A percentile compares a stretch with the other conserved stretches of the same genome.
These are phyloP conservation scores for Mastomys coucha DNA, from an alignment of 2,113 vertebrate species.

Conservation along the genomic window DNA sequence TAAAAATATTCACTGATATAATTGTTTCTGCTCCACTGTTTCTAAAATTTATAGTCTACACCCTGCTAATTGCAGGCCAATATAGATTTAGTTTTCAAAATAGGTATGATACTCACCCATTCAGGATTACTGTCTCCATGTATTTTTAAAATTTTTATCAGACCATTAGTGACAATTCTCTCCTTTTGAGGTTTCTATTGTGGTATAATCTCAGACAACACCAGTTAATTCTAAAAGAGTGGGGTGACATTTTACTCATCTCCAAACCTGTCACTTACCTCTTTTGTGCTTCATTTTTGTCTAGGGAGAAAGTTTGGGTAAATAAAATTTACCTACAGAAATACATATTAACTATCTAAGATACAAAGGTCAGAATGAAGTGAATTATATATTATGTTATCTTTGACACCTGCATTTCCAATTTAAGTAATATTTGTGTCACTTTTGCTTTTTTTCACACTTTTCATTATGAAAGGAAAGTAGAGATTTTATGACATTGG, in stretches of 20 bases:
- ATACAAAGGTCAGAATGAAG: conserved; percentile 48
- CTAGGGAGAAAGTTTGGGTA: conserved; percentile 35
- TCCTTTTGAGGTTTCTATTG: conserved; percentile 23
- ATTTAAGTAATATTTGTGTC: conserved; percentile 51
- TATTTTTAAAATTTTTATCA: conserved; percentile 11
- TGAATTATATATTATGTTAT: conserved; percentile 53
- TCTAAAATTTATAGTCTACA: conserved; percentile 65
- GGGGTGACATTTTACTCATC: conserved; percentile 46
- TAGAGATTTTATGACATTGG: conserved; percentile 43
- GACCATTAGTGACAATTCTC: background rate
- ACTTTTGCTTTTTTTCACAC: conserved; percentile 62
- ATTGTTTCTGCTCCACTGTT: conserved; percentile 62
- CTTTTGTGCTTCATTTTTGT: conserved; percentile 43
- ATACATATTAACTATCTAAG: background rate
- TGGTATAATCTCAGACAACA: background rate
- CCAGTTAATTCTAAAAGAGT: conserved; percentile 31
- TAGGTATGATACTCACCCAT: conserved; percentile 20
- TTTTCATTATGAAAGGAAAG: conserved; percentile 56
- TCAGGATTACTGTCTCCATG: conserved; percentile 59
- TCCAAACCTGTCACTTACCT: background rate
- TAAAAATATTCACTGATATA: conserved; percentile 61
- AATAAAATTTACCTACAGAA: conserved; percentile 23
- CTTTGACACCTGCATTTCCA: conserved; percentile 29
- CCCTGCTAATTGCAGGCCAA: conserved; percentile 60
- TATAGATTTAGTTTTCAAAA: conserved; percentile 68